phyloP scores from a whole-genome alignment of 2,113 vertebrate genomes.

The Brienomyrus longianalis region DNA sequence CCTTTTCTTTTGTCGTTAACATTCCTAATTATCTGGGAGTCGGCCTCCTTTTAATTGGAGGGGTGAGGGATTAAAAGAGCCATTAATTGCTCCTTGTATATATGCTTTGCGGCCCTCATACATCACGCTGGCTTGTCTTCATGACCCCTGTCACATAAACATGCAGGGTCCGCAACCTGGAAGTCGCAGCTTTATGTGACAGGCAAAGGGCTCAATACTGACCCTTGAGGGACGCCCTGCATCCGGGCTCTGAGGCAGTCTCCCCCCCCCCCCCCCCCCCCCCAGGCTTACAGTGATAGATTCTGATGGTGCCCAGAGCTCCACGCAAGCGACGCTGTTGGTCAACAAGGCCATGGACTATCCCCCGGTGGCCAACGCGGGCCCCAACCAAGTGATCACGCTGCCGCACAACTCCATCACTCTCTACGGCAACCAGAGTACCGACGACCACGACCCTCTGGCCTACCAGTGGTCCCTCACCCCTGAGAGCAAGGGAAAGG shows the following conservation, averaged over 20 bases:
- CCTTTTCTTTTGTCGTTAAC: background rate
- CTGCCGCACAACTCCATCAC: conserved; percentile 86
- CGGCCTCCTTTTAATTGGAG: background rate
- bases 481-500: conserved; percentile 89
- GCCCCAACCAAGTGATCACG: conserved; percentile 91
- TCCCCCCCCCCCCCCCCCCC: background rate
- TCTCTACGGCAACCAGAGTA: conserved; percentile 87
- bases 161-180: background rate
- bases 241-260: background rate
- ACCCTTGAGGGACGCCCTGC: background rate
- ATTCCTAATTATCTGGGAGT: background rate
- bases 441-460: conserved; percentile 83
- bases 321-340: conserved; percentile 77
- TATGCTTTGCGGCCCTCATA: background rate
- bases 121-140: background rate
- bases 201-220: background rate
- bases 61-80: background rate
- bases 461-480: conserved; percentile 96
- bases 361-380: conserved; percentile 82
- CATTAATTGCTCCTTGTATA: background rate
- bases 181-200: background rate
- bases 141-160: background rate
- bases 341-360: conserved; percentile 96
- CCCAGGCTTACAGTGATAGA: conserved; percentile 85
- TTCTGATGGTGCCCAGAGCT: conserved; percentile 80